Conservation (phyloP, 1,140 invertebrate species). For the Philaenus spumarius region DNA sequence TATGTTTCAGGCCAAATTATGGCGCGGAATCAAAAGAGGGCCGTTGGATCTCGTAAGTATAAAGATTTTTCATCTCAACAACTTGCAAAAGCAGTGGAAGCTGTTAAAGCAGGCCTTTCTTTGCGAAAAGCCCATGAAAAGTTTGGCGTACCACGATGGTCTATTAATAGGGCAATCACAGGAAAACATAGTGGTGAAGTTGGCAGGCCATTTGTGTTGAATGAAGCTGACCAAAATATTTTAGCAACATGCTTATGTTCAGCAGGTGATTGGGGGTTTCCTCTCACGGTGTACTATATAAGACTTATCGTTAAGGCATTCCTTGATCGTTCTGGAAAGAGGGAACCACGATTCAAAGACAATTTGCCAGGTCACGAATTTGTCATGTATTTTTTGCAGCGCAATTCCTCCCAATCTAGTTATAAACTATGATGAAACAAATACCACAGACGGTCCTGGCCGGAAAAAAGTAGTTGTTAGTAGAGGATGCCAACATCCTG, state of each 20-base stretch:
- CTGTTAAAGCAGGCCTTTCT: no score
- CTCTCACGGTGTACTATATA: background rate
- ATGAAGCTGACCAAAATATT: background rate
- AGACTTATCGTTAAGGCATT: background rate
- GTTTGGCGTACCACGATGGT: background rate
- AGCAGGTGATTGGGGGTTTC: background rate
- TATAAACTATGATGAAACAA: slow-evolving; percentile 1
- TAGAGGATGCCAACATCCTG: no score
- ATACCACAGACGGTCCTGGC: no score
- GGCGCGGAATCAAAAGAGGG: no score
- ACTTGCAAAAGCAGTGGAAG: no score
- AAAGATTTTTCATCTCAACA: no score
- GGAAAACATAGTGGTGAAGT: background rate
- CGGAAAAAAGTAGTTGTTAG: no score
- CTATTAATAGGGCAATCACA: background rate
- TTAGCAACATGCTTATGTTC: background rate
- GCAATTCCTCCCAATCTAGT: background rate
- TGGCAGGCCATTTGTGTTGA: background rate
- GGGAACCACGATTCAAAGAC: no score
- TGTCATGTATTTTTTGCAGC: background rate
- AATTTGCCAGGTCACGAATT: background rate
- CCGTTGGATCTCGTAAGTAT: no score
- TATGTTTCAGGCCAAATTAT: no score
- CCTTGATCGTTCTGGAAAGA: background rate
- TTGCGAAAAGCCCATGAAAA: background rate